These are phyloP conservation scores for Notothenia rossii DNA, from an alignment of 2,113 vertebrate genomes.

Conservation along the genomic window DNA sequence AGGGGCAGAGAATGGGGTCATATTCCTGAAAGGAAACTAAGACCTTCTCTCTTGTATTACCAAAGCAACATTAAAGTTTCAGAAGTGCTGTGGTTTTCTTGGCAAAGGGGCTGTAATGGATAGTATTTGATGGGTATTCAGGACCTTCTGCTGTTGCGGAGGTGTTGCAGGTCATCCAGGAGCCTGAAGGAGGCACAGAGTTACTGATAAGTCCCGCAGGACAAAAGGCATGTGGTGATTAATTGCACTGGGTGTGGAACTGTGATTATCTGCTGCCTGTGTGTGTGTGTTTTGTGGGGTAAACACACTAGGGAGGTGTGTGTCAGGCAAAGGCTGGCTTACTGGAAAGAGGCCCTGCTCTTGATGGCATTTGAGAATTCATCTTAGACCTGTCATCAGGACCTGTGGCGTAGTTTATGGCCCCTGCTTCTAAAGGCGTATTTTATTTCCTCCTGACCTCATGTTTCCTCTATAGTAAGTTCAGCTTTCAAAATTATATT, in stretches of 20 bases:
- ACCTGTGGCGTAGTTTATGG: slow-evolving; percentile 4
- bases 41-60: slow-evolving; percentile 12
- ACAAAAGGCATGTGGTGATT: slow-evolving; percentile 43
- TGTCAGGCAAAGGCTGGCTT: neutral
- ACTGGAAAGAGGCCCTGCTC: slow-evolving; percentile 1
- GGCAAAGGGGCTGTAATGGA: neutral
- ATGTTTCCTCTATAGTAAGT: neutral
- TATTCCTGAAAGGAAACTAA: slow-evolving; percentile 34
- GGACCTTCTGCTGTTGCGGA: slow-evolving; percentile 5
- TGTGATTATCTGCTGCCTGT: slow-evolving; percentile 35
- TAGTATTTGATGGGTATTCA: slow-evolving; percentile 11
- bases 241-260: slow-evolving; percentile 26
- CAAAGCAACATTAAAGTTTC: slow-evolving; percentile 38
- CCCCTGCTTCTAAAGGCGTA: neutral
- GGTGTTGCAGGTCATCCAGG: slow-evolving; percentile 28
- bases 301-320: slow-evolving; percentile 6
- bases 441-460: neutral
- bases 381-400: neutral
- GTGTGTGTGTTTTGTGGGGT: slow-evolving; percentile 23
- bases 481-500: neutral
- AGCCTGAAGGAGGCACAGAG: slow-evolving; percentile 19
- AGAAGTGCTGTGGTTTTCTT: slow-evolving; percentile 27
- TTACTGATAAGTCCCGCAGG: slow-evolving; percentile 37
- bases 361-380: neutral
- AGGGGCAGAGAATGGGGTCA: slow-evolving; percentile 45